Conservation (phyloP, 2,888 invertebrate species). For the Erannis defoliaria region DNA sequence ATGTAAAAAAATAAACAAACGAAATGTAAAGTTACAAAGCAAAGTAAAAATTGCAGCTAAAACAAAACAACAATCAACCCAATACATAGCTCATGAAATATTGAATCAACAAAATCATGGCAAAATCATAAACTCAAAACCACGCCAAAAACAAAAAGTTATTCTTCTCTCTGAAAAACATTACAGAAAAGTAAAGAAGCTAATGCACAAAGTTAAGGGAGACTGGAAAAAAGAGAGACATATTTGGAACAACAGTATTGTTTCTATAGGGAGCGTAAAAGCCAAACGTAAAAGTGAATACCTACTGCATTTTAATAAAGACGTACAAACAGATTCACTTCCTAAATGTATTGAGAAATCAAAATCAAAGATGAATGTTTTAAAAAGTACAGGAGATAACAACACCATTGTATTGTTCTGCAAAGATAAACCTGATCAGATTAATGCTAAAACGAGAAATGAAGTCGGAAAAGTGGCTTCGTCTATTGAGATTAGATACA, state of each 20-base stretch:
- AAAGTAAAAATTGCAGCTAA: background rate
- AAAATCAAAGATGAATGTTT: conserved; percentile 5
- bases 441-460: conserved; percentile 18
- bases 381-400: conserved; percentile 12
- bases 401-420: conserved; percentile 32
- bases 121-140: conserved; percentile 52
- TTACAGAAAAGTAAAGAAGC: conserved; percentile 69
- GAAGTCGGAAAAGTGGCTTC: conserved; percentile 55
- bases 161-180: conserved; percentile 68
- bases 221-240: conserved; percentile 39
- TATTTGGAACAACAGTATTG: conserved; percentile 48
- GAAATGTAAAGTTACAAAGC: background rate
- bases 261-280: conserved; percentile 60
- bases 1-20: background rate
- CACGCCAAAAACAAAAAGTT: conserved; percentile 63
- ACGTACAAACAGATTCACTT: conserved; percentile 47
- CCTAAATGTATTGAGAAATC: conserved; percentile 4
- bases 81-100: conserved; percentile 5
- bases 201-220: conserved; percentile 56
- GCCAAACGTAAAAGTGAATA: conserved; percentile 41
- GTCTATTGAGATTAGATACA: conserved; percentile 63
- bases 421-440: conserved; percentile 22
- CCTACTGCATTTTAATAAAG: conserved; percentile 34
- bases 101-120: background rate
- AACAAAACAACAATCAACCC: conserved; percentile 6